phyloP scores from a whole-genome alignment of 1,140 invertebrate species.

The Mizuhopecten yessoensis region DNA sequence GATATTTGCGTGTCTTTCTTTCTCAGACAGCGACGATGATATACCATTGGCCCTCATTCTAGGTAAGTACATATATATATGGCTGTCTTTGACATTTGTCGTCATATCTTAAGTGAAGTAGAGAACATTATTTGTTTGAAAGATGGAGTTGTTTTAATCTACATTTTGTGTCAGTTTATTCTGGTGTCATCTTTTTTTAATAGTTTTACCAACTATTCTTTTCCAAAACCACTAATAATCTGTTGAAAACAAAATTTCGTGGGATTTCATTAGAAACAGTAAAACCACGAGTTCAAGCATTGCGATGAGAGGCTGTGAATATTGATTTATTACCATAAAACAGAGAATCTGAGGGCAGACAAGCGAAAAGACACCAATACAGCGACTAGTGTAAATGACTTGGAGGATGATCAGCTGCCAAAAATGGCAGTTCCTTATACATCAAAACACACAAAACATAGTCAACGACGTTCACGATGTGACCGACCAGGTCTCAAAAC shows the following conservation, averaged over 20 bases:
- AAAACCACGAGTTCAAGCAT: too few relatives aligned
- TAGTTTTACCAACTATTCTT: too few relatives aligned
- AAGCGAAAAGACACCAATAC: not conserved
- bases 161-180: too few relatives aligned
- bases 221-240: too few relatives aligned
- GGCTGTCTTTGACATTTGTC: not conserved
- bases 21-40: constrained; percentile 14
- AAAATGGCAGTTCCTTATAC: not conserved
- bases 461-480: not conserved
- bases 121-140: not conserved
- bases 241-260: too few relatives aligned
- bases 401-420: not conserved
- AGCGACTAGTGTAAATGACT: not conserved
- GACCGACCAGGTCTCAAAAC: constrained; percentile 1
- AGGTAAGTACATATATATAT: not conserved
- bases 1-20: not conserved
- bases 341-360: not conserved
- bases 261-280: too few relatives aligned
- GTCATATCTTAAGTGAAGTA: not conserved
- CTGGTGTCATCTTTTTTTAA: too few relatives aligned
- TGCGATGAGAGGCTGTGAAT: too few relatives aligned
- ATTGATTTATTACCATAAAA: not conserved
- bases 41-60: not conserved
- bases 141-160: too few relatives aligned
- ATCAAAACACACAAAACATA: not conserved